phyloP scores from a whole-genome alignment of 2,113 vertebrate species.

The Petaurus breviceps region DNA sequence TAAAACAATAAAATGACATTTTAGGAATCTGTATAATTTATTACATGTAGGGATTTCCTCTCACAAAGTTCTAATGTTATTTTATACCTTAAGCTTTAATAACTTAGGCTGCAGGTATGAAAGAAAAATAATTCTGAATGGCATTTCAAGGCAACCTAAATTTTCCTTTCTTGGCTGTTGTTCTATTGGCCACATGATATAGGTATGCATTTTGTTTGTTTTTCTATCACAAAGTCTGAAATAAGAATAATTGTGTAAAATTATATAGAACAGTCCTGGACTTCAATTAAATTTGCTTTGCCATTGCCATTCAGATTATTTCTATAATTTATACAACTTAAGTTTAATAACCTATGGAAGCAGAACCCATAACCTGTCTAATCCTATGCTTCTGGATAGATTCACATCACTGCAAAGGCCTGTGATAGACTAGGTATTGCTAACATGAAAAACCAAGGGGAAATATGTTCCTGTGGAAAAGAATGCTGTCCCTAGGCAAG shows the following conservation, averaged over 20 bases:
- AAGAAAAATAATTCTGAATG: constrained; percentile 37
- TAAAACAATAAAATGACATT: constrained; percentile 4
- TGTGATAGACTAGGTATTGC: not conserved
- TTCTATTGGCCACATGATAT: not conserved
- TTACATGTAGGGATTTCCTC: too few relatives aligned
- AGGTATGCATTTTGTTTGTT: not conserved
- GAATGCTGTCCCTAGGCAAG: not conserved
- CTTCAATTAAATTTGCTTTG: not conserved
- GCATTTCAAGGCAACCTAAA: constrained; percentile 7
- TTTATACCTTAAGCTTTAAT: constrained; percentile 32
- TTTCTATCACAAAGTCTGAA: not conserved
- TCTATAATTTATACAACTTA: not conserved
- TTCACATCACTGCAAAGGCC: not conserved
- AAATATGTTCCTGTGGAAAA: not conserved
- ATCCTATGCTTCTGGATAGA: not conserved
- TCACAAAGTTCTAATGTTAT: not conserved
- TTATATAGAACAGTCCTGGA: not conserved
- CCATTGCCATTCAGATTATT: not conserved
- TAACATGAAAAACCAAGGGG: not conserved
- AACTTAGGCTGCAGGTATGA: not conserved
- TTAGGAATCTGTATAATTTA: too few relatives aligned
- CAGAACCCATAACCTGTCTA: not conserved
- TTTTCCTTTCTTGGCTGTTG: not conserved
- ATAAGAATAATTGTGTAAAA: not conserved
- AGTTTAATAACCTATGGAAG: not conserved